phyloP scores from a whole-genome alignment of 2,888 invertebrate genomes.

The Acanthopleura granulata region DNA sequence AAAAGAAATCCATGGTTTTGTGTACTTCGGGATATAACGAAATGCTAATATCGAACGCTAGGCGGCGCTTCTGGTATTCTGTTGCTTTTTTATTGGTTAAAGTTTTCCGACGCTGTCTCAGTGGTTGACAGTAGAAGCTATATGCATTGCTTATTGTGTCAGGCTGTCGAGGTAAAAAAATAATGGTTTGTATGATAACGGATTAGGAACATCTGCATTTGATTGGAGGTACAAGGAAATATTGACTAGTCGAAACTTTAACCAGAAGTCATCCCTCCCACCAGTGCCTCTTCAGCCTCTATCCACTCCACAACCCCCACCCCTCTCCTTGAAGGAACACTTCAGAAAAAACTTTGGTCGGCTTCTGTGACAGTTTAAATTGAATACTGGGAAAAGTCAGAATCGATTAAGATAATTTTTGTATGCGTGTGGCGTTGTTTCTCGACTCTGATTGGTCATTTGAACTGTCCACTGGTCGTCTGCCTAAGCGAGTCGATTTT shows the following conservation, averaged over 20 bases:
- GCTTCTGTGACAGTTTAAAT: not conserved
- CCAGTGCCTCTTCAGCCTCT: too few relatives aligned
- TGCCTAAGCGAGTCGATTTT: not conserved
- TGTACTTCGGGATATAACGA: not conserved
- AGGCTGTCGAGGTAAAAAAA: not conserved
- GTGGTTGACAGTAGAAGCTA: not conserved
- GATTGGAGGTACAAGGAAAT: not conserved
- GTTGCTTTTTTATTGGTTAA: not conserved
- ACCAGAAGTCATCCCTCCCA: too few relatives aligned
- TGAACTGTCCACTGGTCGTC: not conserved
- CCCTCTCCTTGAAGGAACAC: not conserved
- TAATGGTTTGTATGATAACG: not conserved
- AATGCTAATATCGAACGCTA: not conserved
- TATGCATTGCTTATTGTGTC: not conserved
- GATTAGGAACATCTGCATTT: not conserved
- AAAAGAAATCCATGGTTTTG: constrained; percentile 6
- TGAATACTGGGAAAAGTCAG: not conserved
- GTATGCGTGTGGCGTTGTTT: not conserved
- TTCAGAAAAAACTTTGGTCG: not conserved
- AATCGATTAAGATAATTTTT: not conserved
- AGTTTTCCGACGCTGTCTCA: not conserved
- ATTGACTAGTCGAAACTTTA: not conserved
- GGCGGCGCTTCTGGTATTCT: not conserved
- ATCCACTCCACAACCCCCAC: too few relatives aligned
- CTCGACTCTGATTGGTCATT: not conserved